Conservation (phyloP, 1,140 invertebrate species). For the Temnothorax curvispinosus region DNA sequence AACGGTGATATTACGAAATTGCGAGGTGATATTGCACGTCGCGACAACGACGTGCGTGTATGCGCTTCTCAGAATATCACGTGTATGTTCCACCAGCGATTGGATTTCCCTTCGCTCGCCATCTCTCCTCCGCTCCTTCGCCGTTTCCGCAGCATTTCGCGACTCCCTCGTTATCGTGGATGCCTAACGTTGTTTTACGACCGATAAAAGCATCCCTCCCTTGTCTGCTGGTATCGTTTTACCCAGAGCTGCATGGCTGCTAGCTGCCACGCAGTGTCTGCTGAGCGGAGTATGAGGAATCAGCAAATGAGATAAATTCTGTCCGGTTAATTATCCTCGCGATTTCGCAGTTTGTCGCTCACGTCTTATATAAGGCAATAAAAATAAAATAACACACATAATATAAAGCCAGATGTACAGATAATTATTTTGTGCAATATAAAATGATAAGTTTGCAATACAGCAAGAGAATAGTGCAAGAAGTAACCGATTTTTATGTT, state of each 20-base stretch:
- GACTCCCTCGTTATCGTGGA: slow-evolving; percentile 52
- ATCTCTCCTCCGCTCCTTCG: not conserved
- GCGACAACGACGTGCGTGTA: not conserved
- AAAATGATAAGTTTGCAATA: not conserved
- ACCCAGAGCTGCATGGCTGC: slow-evolving; percentile 28
- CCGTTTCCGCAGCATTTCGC: slow-evolving; percentile 31
- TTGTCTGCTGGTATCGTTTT: slow-evolving; percentile 34
- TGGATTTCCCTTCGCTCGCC: slow-evolving; percentile 32
- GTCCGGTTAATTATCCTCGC: slow-evolving; percentile 17
- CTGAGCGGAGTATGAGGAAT: not conserved
- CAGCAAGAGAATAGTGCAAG: not conserved
- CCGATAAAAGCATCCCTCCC: slow-evolving; percentile 55
- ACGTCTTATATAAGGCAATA: not conserved
- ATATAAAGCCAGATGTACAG: not conserved
- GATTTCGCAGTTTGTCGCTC: not conserved
- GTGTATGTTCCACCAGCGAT: slow-evolving; percentile 10
- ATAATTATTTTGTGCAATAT: slow-evolving; percentile 4
- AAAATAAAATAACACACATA: not conserved
- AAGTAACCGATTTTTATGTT: not conserved
- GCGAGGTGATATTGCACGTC: slow-evolving; percentile 1
- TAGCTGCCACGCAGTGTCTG: not conserved
- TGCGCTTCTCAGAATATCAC: not conserved
- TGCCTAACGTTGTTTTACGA: slow-evolving; percentile 60
- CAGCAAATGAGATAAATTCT: slow-evolving; percentile 6
- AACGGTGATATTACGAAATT: slow-evolving; percentile 43